These are phyloP conservation scores for Trogon surrucura DNA, from an alignment of 2,113 vertebrate species.

Conservation along the genomic window DNA sequence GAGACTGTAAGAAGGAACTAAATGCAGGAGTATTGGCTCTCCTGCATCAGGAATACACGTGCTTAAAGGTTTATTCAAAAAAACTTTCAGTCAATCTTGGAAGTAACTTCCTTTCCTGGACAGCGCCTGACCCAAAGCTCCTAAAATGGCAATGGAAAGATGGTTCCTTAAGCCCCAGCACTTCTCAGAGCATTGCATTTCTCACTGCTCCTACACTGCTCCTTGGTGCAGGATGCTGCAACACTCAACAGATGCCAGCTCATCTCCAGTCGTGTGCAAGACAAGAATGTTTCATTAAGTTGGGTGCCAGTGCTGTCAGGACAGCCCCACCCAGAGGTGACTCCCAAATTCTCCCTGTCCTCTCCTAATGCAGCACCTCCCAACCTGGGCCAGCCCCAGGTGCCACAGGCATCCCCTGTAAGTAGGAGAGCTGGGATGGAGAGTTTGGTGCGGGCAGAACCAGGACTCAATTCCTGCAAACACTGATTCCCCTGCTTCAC, in stretches of 20 bases:
- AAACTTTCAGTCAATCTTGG: background rate
- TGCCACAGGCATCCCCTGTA: fast-evolving
- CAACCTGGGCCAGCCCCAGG: background rate
- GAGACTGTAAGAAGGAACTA: background rate
- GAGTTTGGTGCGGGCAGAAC: background rate
- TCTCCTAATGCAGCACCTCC: background rate
- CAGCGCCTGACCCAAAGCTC: background rate
- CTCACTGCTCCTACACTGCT: background rate
- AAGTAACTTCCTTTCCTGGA: background rate
- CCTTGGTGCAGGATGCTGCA: background rate
- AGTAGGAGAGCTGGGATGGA: background rate
- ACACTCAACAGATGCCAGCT: background rate
- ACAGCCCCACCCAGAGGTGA: background rate
- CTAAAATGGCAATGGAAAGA: background rate
- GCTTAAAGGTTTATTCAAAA: background rate
- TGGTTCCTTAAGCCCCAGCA: background rate
- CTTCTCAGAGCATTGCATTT: background rate
- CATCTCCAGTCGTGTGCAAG: background rate
- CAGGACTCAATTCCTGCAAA: background rate
- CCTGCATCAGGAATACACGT: background rate
- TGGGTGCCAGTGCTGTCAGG: background rate
- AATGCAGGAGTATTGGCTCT: background rate
- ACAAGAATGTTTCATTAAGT: background rate
- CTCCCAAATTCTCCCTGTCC: background rate
- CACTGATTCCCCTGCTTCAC: background rate